These are phyloP conservation scores for Lophotis ruficrista DNA, from an alignment of 2,113 vertebrate genomes.

Conservation along the genomic window DNA sequence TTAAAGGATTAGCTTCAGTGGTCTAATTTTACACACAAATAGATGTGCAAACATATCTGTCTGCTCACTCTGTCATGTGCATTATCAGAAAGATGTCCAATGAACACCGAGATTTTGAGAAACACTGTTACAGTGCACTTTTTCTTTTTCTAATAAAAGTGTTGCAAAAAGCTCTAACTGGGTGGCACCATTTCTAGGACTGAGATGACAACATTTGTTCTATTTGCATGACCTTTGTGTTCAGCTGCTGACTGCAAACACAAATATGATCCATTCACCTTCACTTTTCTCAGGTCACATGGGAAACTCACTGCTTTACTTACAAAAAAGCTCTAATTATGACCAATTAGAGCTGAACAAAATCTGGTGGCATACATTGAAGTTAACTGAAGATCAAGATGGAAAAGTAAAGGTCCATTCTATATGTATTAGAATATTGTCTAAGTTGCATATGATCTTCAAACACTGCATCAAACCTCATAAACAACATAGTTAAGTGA, in stretches of 20 bases:
- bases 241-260: slow-evolving; percentile 13
- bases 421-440: not conserved
- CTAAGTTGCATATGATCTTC: not conserved
- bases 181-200: not conserved
- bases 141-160: not conserved
- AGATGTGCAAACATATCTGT: not conserved
- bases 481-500: not conserved
- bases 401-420: not conserved
- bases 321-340: not conserved
- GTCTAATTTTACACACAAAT: not conserved
- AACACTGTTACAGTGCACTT: not conserved
- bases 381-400: not conserved
- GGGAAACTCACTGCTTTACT: not conserved
- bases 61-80: not conserved
- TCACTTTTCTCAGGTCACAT: not conserved
- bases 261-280: slow-evolving; percentile 8
- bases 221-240: slow-evolving; percentile 51
- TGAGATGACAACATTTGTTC: slow-evolving; percentile 26
- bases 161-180: not conserved
- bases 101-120: not conserved
- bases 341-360: not conserved
- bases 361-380: not conserved
- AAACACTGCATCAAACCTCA: not conserved
- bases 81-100: not conserved
- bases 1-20: not conserved